Conservation (phyloP, 2,888 invertebrate species). For the Parnassius smintheus region DNA sequence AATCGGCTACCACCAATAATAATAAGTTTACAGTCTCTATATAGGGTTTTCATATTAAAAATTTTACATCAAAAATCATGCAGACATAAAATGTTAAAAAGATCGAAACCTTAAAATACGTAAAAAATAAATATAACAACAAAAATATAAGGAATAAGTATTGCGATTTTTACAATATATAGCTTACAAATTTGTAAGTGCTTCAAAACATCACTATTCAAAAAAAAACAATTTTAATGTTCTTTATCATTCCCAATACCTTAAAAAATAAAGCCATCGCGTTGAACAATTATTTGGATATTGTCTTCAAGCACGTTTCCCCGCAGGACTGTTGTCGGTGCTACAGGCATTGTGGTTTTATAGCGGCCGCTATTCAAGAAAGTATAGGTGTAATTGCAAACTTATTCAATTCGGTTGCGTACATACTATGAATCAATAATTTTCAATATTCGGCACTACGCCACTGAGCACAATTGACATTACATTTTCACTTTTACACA, state of each 20-base stretch:
- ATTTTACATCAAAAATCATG: neutral
- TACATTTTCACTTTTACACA: slow-evolving; percentile 2
- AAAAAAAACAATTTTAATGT: too few species aligned
- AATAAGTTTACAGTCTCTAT: neutral
- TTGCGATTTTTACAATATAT: too few species aligned
- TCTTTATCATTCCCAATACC: slow-evolving; percentile 46
- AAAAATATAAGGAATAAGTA: too few species aligned
- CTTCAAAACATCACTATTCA: too few species aligned
- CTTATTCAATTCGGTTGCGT: slow-evolving; percentile 60
- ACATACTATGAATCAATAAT: slow-evolving; percentile 77
- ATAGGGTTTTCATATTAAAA: neutral
- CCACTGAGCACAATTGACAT: slow-evolving; percentile 41
- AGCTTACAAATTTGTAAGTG: too few species aligned
- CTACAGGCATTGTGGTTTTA: slow-evolving; percentile 63
- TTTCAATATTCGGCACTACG: slow-evolving; percentile 69
- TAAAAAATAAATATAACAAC: too few species aligned
- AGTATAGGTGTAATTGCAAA: slow-evolving; percentile 68
- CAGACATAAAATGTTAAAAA: too few species aligned
- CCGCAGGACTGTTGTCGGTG: slow-evolving; percentile 57
- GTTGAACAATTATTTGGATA: slow-evolving; percentile 32
- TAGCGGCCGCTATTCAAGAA: slow-evolving; percentile 59
- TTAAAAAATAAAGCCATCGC: slow-evolving; percentile 65
- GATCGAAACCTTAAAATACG: too few species aligned
- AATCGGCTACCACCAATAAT: slow-evolving; percentile 35
- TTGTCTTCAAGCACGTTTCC: slow-evolving; percentile 47